Percentiles rank a stretch among this genome's conserved stretches.
These are phyloP conservation scores for Teleopsis dalmanni DNA, from an alignment of 1,140 invertebrate species.

Conservation along the genomic window DNA sequence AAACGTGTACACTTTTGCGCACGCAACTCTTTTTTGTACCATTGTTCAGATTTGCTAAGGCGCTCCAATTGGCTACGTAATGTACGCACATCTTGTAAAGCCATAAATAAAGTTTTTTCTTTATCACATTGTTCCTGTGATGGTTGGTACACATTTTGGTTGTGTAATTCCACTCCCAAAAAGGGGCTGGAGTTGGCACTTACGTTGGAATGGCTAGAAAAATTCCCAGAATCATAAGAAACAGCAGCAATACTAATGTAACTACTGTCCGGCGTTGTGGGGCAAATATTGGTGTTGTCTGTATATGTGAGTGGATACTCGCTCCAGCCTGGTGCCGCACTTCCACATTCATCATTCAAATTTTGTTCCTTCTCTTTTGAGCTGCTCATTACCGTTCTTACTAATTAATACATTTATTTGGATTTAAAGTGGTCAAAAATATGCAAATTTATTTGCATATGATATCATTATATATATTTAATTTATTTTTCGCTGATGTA, in stretches of 20 bases:
- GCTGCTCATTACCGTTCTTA: too few relatives aligned
- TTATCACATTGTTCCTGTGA: not conserved
- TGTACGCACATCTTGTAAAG: slow-evolving; percentile 27
- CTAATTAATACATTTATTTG: too few relatives aligned
- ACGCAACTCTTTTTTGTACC: slow-evolving; percentile 37
- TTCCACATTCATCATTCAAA: too few relatives aligned
- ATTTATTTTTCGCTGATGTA: too few relatives aligned
- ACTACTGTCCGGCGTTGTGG: not conserved
- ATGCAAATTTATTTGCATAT: too few relatives aligned
- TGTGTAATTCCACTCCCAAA: not conserved
- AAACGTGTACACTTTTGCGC: slow-evolving; percentile 28
- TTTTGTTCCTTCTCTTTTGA: too few relatives aligned
- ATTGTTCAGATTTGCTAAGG: slow-evolving; percentile 34
- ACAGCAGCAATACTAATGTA: not conserved
- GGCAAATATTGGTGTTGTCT: too few relatives aligned
- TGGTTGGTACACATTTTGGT: not conserved
- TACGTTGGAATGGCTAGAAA: not conserved
- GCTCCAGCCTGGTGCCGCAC: too few relatives aligned
- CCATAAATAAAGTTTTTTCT: slow-evolving; percentile 19
- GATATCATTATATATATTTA: too few relatives aligned
- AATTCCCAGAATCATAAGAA: slow-evolving; percentile 1
- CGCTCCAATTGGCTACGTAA: slow-evolving; percentile 34
- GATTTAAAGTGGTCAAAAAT: too few relatives aligned
- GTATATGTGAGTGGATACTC: too few relatives aligned
- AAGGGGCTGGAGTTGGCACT: not conserved